phyloP scores from a whole-genome alignment of 2,888 invertebrate genomes.

The Hoplodrina ambigua region DNA sequence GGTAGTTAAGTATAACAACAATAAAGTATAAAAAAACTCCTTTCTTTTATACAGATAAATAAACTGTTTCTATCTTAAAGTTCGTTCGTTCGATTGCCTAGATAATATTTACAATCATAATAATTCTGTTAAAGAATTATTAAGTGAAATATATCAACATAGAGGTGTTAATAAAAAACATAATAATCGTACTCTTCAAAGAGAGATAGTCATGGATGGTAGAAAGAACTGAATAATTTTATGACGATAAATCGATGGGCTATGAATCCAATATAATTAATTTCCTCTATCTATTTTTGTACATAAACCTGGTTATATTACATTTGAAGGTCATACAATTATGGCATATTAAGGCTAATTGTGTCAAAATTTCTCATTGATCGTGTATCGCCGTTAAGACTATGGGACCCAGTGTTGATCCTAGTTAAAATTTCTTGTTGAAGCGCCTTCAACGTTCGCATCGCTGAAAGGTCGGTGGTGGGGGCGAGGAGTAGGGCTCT shows the following conservation, averaged over 20 bases:
- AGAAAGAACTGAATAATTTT: slow-evolving; percentile 7
- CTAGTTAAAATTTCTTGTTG: slow-evolving; percentile 93
- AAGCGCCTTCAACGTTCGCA: slow-evolving; percentile 93
- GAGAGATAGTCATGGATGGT: slow-evolving; percentile 5
- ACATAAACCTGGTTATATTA: slow-evolving; percentile 35
- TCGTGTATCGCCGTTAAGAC: slow-evolving; percentile 81
- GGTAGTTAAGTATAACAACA: slow-evolving; percentile 35
- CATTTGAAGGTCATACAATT: slow-evolving; percentile 35
- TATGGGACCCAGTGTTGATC: slow-evolving; percentile 87
- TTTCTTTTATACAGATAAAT: slow-evolving; percentile 56
- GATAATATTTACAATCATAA: slow-evolving; percentile 64
- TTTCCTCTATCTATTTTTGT: slow-evolving; percentile 51
- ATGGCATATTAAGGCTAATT: slow-evolving; percentile 88
- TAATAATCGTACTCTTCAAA: neutral
- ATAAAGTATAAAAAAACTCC: slow-evolving; percentile 34
- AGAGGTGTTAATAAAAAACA: neutral
- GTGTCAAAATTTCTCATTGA: slow-evolving; percentile 86
- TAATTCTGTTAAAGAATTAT: slow-evolving; percentile 63
- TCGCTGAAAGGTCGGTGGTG: slow-evolving; percentile 93
- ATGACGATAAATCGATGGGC: slow-evolving; percentile 51
- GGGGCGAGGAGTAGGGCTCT: slow-evolving; percentile 95
- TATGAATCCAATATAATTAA: slow-evolving; percentile 28
- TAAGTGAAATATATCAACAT: slow-evolving; percentile 61
- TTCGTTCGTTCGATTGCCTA: slow-evolving; percentile 64
- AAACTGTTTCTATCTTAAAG: slow-evolving; percentile 32